Evolutionary conservation across 2,797 vertebrate species (phyloP), one percentile per base, ranked within the genome.

Genomic region (Acropternis orthonyx): DNA sequence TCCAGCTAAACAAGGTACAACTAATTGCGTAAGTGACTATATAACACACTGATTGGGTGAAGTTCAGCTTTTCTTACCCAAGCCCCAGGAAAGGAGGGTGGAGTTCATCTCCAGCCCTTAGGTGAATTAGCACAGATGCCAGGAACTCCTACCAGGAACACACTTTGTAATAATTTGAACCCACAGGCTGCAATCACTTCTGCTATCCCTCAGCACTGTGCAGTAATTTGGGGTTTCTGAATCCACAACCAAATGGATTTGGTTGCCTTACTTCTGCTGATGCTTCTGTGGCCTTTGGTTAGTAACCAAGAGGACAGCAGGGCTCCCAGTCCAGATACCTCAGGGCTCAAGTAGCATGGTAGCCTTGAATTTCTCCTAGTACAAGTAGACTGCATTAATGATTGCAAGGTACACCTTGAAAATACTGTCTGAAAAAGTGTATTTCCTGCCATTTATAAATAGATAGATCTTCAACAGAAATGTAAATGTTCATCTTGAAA

Each of bases 401-500:
- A 69, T 83, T 91, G 63, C 62, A 94, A 94, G 19, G 52, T 92
- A 96, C 67, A 85, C 68, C 71, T 65, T 92, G 71, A 87, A 95
- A 93, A 86, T 8, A 86, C 7, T 52, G 73, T 74, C 48, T 44
- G 59, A 59, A 79, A 74, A 85, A 82, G 23, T 26, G 1, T 71
- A 85, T 89, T 92, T 88, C 77, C 88, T 93, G 54, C 27, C 90
- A 80, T 78, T 94, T 94, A 93, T 91, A 91, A 88, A 88, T 76
- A 96, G 54, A 39, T 39, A 88, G 62, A 51, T 63, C 63, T 89
- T 88, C 36, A 77, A 95, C 69, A 95, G 90, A 97, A 95, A 89
- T 97, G 96, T 98, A 97, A 97, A 98, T 97, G 97, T 85, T 95
- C 95, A 95, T 93, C 92, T 85, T 89, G 94, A 91, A 94, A 89